phyloP scores from a whole-genome alignment of 1,140 invertebrate genomes.

The Meloidogyne exigua region DNA sequence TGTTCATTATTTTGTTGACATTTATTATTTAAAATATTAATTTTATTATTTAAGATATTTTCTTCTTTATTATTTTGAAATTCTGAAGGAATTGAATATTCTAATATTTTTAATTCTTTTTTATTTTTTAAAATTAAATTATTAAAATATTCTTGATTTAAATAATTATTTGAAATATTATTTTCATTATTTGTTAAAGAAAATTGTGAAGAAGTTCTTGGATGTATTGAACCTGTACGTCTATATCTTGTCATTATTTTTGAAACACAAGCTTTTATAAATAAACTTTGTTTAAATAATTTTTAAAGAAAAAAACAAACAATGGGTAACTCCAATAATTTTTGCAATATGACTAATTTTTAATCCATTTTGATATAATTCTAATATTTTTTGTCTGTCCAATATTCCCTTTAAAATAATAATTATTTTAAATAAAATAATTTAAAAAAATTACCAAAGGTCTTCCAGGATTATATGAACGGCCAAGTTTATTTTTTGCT shows the following conservation, averaged over 20 bases:
- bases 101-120: neutral
- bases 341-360: constrained; percentile 53
- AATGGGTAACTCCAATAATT: constrained; percentile 50
- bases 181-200: neutral
- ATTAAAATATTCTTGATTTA: too few species aligned
- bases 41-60: too few species aligned
- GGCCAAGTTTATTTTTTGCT: constrained; percentile 51
- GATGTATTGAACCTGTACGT: constrained; percentile 43
- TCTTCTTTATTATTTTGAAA: neutral
- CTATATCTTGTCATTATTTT: constrained; percentile 54
- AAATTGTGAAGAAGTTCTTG: constrained; percentile 30
- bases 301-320: neutral
- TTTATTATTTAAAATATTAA: too few species aligned
- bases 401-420: constrained; percentile 36
- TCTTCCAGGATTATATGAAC: constrained; percentile 47
- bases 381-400: constrained; percentile 44
- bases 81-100: neutral
- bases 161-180: neutral
- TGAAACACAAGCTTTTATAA: constrained; percentile 41
- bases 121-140: neutral
- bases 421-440: neutral
- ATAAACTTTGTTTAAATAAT: neutral
- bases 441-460: constrained; percentile 38
- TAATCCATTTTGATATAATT: constrained; percentile 47
- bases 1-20: too few species aligned